Evolutionary conservation across 2,888 invertebrate species (phyloP).

Genomic region (Rhyacophila evoluta): DNA sequence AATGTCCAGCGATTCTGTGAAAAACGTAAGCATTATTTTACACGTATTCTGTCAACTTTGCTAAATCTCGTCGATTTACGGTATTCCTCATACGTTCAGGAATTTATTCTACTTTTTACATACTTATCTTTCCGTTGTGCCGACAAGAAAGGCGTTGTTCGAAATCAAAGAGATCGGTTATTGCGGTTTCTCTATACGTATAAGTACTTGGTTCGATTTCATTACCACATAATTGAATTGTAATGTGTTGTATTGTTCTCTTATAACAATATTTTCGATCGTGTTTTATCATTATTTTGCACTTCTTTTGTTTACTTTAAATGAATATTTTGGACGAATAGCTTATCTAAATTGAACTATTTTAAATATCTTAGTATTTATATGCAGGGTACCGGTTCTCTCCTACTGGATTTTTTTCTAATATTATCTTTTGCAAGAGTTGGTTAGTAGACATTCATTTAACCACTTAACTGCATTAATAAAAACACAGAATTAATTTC

Average conservation of each 20-base stretch:
- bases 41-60: conserved; percentile 25
- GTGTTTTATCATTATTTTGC: too few relatives aligned
- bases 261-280: too few relatives aligned
- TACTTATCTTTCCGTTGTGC: neutral
- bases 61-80: conserved; percentile 25
- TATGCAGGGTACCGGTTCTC: too few relatives aligned
- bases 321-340: too few relatives aligned
- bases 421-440: too few relatives aligned
- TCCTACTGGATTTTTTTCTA: too few relatives aligned
- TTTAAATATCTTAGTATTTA: too few relatives aligned
- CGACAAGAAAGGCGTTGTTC: conserved; percentile 46
- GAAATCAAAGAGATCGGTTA: conserved; percentile 34
- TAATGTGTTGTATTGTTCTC: neutral
- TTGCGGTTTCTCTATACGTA: neutral
- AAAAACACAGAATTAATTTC: too few relatives aligned
- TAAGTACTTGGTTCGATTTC: neutral
- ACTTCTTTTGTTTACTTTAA: too few relatives aligned
- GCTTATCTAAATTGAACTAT: too few relatives aligned
- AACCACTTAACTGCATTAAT: too few relatives aligned
- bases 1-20: conserved; percentile 73
- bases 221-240: neutral
- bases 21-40: conserved; percentile 68
- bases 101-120: conserved; percentile 45
- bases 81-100: conserved; percentile 40
- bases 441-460: too few relatives aligned